Conservation (phyloP, 2,797 vertebrate species). For the Danio aesculapii region DNA sequence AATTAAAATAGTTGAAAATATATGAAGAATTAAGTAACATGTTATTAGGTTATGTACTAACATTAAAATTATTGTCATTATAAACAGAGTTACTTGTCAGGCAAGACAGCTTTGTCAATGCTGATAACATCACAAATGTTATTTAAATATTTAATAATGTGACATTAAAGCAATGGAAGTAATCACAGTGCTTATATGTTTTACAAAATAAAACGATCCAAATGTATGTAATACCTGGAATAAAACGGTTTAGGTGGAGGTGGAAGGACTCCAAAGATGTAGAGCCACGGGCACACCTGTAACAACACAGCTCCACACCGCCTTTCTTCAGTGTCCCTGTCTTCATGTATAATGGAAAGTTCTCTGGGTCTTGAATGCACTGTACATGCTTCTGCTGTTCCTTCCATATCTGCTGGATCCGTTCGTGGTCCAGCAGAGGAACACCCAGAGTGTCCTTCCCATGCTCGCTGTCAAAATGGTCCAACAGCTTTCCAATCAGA, state of each 20-base stretch:
- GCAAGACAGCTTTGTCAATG: not conserved
- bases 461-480: not conserved
- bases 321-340: conserved; percentile 6
- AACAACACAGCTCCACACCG: conserved; percentile 1
- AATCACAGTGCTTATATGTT: not conserved
- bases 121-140: not conserved
- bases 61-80: not conserved
- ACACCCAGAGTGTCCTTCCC: too few relatives aligned
- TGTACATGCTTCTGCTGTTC: too few relatives aligned
- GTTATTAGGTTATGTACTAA: too few relatives aligned
- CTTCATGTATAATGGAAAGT: not conserved
- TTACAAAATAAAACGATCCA: not conserved
- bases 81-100: not conserved
- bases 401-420: too few relatives aligned
- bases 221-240: conserved; percentile 25
- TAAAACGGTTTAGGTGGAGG: conserved; percentile 31
- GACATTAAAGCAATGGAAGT: not conserved
- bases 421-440: too few relatives aligned
- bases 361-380: too few relatives aligned
- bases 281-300: conserved; percentile 29
- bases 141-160: not conserved
- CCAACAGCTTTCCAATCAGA: not conserved
- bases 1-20: not conserved
- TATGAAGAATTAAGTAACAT: not conserved
- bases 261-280: conserved; percentile 37